Evolutionary conservation across 2,888 invertebrate genomes (phyloP), one percentile per base, ranked within the genome.

Genomic region (Pyrochroa serraticornis): DNA sequence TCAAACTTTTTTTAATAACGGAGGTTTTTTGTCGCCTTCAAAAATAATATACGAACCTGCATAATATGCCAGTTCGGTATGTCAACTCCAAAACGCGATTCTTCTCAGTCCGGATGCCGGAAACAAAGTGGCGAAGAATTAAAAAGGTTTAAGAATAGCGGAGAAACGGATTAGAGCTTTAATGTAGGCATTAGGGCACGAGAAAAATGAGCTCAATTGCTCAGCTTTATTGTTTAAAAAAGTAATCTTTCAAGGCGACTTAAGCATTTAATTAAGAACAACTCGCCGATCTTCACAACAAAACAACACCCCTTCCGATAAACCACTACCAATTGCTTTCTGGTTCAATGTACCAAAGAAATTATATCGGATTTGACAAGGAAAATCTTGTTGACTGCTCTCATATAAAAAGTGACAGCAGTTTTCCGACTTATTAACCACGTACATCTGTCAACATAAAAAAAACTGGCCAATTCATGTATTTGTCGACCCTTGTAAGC

Each of bases 401-500:
- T 61, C 63, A 63, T 58, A 43, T 60, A 72, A 74, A 73, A 76
- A 75, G 74, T 75, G 76, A 76, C 77, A 76, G 72, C 69, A 72
- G 69, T 76, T 77, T 77, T 77, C 75, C 75, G 69, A 74, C 70
- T 74, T 76, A 78, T 78, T 77, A 77, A 77, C 76, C 77, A 76
- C 77, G 75, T 77, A 77, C 77, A 77, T 77, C 76, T 77, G 77
- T 78, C 77, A 75, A 76, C 76, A 68, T 62, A 68, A 70, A 77
- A n/a, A 76, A 77, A 75, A 73, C 71, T 74, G 71, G 74, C 70
- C 72, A 75, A 75, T 75, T 74, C 73, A 68, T 71, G 73, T 72
- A 74, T 76, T 75, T 76, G 75, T 76, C 75, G 74, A 75, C 75
- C 74, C 73, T 68, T 69, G 71, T 72, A 67, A 69, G 70, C 68